Conservation (phyloP, 2,113 vertebrate genomes). For the Thamnaconus septentrionalis region DNA sequence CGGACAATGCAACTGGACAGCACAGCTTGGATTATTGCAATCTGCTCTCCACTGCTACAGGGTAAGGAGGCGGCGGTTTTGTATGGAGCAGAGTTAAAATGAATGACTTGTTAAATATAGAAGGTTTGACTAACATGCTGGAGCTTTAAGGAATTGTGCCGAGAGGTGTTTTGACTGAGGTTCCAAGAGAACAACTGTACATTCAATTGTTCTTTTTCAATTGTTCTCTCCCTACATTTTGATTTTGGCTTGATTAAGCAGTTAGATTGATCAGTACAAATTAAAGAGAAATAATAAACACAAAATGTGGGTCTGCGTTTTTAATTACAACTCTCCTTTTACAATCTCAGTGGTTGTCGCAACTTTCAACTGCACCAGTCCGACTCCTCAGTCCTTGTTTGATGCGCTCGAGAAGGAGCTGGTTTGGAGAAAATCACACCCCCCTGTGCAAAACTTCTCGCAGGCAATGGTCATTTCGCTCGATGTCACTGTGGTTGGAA, state of each 20-base stretch:
- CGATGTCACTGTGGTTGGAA: constrained; percentile 35
- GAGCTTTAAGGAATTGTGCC: not conserved
- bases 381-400: constrained; percentile 27
- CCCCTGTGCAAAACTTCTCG: constrained; percentile 19
- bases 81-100: not conserved
- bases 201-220: too few species aligned
- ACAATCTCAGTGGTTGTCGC: constrained; percentile 14
- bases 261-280: too few species aligned
- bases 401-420: constrained; percentile 24
- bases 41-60: constrained; percentile 3
- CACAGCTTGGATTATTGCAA: not conserved
- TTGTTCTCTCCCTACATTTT: too few species aligned
- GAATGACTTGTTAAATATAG: not conserved
- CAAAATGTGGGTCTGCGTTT: not conserved
- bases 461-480: constrained; percentile 4
- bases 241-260: too few species aligned
- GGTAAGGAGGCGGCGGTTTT: not conserved
- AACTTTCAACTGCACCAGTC: constrained; percentile 44
- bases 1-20: not conserved
- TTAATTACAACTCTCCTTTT: not conserved
- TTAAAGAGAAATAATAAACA: not conserved
- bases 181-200: too few species aligned
- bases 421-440: constrained; percentile 16
- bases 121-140: not conserved
- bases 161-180: too few species aligned